phyloP scores from a whole-genome alignment of 92 coral and sea anemone species.

The Anthopleura xanthogrammica region DNA sequence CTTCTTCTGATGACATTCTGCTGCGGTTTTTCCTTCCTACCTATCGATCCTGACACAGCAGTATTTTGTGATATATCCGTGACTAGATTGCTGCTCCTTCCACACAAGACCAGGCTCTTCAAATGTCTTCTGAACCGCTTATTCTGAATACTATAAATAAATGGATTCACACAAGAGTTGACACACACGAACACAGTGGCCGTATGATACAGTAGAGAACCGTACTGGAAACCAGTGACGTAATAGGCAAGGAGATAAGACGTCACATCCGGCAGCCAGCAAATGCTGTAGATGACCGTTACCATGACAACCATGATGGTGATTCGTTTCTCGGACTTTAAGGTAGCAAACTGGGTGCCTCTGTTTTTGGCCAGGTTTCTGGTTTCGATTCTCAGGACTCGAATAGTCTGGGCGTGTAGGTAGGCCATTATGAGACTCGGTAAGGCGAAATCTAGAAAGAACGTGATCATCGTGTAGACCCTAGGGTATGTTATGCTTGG shows the following conservation, averaged over 20 bases:
- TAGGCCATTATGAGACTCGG: slow-evolving; percentile 15
- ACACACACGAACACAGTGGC: slow-evolving; percentile 38
- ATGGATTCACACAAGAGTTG: slow-evolving; percentile 40
- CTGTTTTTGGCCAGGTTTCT: not conserved
- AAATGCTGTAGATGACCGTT: slow-evolving; percentile 24
- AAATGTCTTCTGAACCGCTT: slow-evolving; percentile 27
- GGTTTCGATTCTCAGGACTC: not conserved
- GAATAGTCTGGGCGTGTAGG: slow-evolving; percentile 6
- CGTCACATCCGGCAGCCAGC: slow-evolving; percentile 41
- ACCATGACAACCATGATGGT: slow-evolving; percentile 36
- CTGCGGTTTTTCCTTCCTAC: not conserved
- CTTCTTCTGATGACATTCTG: no score
- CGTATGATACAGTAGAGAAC: slow-evolving; percentile 39
- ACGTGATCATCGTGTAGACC: slow-evolving; percentile 14
- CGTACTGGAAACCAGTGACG: slow-evolving; percentile 23
- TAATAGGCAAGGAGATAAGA: slow-evolving; percentile 21
- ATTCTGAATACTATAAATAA: slow-evolving; percentile 35
- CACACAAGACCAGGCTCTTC: not conserved
- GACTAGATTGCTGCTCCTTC: not conserved
- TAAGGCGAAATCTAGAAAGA: slow-evolving; percentile 19
- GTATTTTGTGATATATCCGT: not conserved
- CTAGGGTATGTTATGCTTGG: slow-evolving; percentile 4
- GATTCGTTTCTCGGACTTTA: slow-evolving; percentile 9
- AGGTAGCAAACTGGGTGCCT: slow-evolving; percentile 14
- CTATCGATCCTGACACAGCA: not conserved